A percentile compares a stretch with the other conserved stretches of the same genome.
Conservation (phyloP, 1,140 invertebrate genomes). For the Cotesia glomerata region DNA sequence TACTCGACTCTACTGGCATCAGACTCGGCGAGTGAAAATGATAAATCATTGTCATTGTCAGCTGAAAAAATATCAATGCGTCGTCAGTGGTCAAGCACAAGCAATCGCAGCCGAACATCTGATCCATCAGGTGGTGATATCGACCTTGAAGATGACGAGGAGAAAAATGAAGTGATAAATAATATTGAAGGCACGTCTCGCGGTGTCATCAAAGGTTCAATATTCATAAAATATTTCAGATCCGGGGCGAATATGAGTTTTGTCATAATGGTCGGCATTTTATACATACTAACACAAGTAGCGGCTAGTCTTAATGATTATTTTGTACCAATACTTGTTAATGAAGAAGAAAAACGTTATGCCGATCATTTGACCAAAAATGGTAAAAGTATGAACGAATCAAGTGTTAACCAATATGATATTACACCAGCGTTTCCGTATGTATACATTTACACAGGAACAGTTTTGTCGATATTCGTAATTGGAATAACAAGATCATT, state of each 20-base stretch:
- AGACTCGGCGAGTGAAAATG: slow-evolving; percentile 47
- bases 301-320: too few relatives aligned
- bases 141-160: slow-evolving; percentile 65
- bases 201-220: slow-evolving; percentile 47
- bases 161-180: slow-evolving; percentile 59
- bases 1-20: slow-evolving; percentile 49
- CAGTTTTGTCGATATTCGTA: slow-evolving; percentile 57
- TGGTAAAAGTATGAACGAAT: not conserved
- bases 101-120: slow-evolving; percentile 54
- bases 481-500: slow-evolving; percentile 58
- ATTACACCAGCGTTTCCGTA: slow-evolving; percentile 46
- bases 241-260: too few relatives aligned
- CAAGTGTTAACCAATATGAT: not conserved
- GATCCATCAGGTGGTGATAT: slow-evolving; percentile 49
- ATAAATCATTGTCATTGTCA: slow-evolving; percentile 50
- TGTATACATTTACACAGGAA: slow-evolving; percentile 59
- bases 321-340: slow-evolving; percentile 70
- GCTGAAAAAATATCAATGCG: slow-evolving; percentile 40
- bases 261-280: too few relatives aligned
- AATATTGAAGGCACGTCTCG: slow-evolving; percentile 66
- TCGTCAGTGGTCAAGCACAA: slow-evolving; percentile 53
- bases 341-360: slow-evolving; percentile 44
- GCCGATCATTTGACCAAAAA: not conserved
- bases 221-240: slow-evolving; percentile 47
- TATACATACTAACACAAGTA: too few relatives aligned